phyloP scores from a whole-genome alignment of 2,113 vertebrate genomes.

The Nerophis ophidion region DNA sequence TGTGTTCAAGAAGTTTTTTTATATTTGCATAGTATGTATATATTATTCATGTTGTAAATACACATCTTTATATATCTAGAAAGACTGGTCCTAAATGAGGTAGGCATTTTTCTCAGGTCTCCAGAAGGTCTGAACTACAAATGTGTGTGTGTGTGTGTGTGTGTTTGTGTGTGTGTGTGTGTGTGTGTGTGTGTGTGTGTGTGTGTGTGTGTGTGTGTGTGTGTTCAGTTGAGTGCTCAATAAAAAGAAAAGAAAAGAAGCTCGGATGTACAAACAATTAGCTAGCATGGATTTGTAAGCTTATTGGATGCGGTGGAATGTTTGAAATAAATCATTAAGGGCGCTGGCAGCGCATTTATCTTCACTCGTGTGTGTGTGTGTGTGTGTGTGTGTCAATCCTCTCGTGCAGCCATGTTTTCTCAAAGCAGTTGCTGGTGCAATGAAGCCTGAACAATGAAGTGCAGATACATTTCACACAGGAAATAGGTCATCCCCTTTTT shows the following conservation, averaged over 20 bases:
- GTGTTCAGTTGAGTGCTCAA: slow-evolving; percentile 54
- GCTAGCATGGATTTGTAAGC: slow-evolving; percentile 64
- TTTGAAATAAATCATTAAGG: slow-evolving; percentile 73
- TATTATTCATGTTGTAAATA: no score
- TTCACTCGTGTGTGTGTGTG: slow-evolving; percentile 51
- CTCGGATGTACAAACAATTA: slow-evolving; percentile 64
- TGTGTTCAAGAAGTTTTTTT: no score
- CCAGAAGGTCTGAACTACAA: no score
- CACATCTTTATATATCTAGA: no score
- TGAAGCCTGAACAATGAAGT: slow-evolving; percentile 76
- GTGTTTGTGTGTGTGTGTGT: slow-evolving; percentile 26
- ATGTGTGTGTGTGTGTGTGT: no score
- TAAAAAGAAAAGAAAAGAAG: slow-evolving; percentile 62
- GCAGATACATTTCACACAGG: slow-evolving; percentile 67
- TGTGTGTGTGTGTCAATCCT: slow-evolving; percentile 63
- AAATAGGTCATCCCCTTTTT: slow-evolving; percentile 68
- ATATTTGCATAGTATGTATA: no score
- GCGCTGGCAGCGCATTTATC: slow-evolving; percentile 74
- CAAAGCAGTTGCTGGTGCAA: slow-evolving; percentile 72
- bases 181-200: slow-evolving; percentile 44
- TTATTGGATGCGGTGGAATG: slow-evolving; percentile 66
- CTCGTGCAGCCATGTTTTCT: slow-evolving; percentile 66
- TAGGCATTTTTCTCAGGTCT: no score
- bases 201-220: slow-evolving; percentile 32
- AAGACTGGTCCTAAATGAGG: no score